Conservation (phyloP, 1,140 invertebrate genomes). For the Drepana arcuata region DNA sequence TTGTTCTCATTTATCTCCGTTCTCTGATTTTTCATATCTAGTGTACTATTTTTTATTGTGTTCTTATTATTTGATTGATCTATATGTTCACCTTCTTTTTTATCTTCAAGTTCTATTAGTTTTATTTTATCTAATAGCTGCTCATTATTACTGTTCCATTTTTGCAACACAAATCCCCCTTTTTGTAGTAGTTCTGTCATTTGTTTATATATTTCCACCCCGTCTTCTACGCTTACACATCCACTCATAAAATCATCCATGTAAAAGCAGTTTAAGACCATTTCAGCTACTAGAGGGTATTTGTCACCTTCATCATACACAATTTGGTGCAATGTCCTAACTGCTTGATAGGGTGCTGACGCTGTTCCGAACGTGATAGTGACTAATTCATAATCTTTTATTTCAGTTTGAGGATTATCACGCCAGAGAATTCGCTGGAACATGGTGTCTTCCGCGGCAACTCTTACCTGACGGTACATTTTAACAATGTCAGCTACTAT, state of each 20-base stretch:
- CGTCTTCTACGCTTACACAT: background rate
- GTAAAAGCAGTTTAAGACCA: background rate
- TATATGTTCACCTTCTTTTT: no score
- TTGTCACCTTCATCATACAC: background rate
- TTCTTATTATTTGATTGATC: no score
- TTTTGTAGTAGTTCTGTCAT: background rate
- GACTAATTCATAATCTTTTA: conserved; percentile 18
- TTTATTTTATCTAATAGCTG: no score
- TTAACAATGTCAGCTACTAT: conserved; percentile 6
- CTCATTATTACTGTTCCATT: background rate
- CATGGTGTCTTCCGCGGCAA: conserved; percentile 16
- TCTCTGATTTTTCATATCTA: no score
- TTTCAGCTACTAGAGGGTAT: background rate
- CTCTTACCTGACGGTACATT: conserved; percentile 5
- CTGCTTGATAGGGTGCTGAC: conserved; percentile 15
- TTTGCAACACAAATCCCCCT: background rate
- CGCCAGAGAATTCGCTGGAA: conserved; percentile 35
- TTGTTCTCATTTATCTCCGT: no score
- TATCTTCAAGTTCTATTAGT: no score
- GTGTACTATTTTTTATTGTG: no score
- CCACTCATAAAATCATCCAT: background rate
- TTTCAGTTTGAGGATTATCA: conserved; percentile 1
- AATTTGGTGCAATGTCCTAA: background rate
- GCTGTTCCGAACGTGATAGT: conserved; percentile 28
- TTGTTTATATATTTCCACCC: background rate